Evolutionary conservation across 2,888 invertebrate genomes (phyloP).

Genomic region (Eledone cirrhosa): DNA sequence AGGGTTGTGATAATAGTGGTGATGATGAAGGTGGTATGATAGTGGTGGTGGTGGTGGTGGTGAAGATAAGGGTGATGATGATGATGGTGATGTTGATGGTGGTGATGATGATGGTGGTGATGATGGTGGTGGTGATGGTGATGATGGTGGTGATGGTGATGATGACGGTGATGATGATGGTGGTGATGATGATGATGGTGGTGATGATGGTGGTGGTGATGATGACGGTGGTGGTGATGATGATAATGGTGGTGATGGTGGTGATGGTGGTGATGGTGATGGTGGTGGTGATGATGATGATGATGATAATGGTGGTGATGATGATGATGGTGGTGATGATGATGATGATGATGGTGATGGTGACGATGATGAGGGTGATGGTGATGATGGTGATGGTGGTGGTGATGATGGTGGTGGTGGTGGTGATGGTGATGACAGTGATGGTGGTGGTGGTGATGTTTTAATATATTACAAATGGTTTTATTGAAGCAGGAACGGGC

Average conservation of each 20-base stretch:
- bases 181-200: neutral
- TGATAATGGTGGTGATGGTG: neutral
- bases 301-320: neutral
- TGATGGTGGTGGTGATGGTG: neutral
- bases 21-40: neutral
- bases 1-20: neutral
- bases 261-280: neutral
- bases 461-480: too few species aligned
- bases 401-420: neutral
- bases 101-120: neutral
- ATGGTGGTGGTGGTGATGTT: too few species aligned
- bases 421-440: neutral
- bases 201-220: too few species aligned
- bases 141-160: neutral
- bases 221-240: neutral
- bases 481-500: too few species aligned
- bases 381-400: neutral
- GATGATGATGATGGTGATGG: neutral
- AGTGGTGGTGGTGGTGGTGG: neutral
- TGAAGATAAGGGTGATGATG: too few species aligned
- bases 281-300: neutral
- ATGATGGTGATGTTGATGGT: neutral
- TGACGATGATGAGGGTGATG: neutral
- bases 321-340: neutral
- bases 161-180: neutral